Conservation (phyloP, 2,888 invertebrate genomes). For the Andrena chrysosceles region DNA sequence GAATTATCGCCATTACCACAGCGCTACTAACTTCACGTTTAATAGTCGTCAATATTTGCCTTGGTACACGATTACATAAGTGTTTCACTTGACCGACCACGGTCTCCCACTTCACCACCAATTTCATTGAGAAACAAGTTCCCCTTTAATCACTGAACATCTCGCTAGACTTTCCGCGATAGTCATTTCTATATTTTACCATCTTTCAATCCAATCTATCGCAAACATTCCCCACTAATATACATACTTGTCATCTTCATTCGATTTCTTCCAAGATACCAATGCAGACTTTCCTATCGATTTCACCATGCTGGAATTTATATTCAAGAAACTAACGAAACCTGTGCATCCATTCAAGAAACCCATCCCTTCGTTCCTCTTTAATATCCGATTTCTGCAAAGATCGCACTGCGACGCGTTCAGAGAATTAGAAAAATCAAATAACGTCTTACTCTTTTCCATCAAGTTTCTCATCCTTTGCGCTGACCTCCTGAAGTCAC, state of each 20-base stretch:
- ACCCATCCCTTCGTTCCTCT: too few relatives aligned
- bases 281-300: not conserved
- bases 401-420: too few relatives aligned
- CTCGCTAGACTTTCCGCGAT: not conserved
- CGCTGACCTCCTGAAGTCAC: too few relatives aligned
- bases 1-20: not conserved
- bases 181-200: too few relatives aligned
- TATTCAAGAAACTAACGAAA: not conserved
- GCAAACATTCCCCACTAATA: not conserved
- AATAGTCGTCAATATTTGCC: constrained; percentile 10
- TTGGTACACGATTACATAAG: constrained; percentile 17
- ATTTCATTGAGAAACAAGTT: constrained; percentile 28
- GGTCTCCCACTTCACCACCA: not conserved
- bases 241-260: not conserved
- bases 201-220: not conserved
- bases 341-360: too few relatives aligned
- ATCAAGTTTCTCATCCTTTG: too few relatives aligned
- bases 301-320: not conserved
- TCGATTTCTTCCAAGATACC: not conserved
- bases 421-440: too few relatives aligned
- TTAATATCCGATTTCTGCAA: not conserved
- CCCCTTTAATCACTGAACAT: not conserved
- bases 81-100: constrained; percentile 20
- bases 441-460: too few relatives aligned
- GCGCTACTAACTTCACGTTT: not conserved